phyloP scores from a whole-genome alignment of 2,888 invertebrate species.

The Ischnura elegans region DNA sequence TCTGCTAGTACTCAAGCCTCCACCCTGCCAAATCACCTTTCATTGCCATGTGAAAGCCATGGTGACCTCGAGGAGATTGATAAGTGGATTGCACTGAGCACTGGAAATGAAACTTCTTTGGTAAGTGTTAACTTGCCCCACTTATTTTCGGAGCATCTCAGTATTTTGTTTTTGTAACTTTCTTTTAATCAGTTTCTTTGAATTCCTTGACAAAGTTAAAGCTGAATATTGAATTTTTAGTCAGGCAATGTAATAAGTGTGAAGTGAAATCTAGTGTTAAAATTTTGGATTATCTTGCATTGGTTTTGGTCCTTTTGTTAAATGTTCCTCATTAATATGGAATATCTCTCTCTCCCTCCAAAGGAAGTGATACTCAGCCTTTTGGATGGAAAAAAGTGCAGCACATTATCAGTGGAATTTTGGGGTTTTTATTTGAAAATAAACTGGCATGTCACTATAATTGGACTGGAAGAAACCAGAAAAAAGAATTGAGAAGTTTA shows the following conservation, averaged over 20 bases:
- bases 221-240: too few species aligned
- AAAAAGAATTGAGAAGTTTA: slow-evolving; percentile 1
- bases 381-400: background rate
- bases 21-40: background rate
- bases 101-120: background rate
- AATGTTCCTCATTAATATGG: too few species aligned
- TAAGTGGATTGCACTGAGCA: background rate
- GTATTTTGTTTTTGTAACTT: too few species aligned
- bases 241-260: too few species aligned
- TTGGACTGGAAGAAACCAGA: background rate
- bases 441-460: background rate
- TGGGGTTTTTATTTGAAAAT: background rate
- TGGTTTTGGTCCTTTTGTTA: too few species aligned
- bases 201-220: too few species aligned
- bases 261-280: too few species aligned
- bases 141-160: too few species aligned
- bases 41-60: background rate
- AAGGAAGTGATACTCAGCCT: background rate
- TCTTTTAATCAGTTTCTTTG: too few species aligned
- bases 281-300: too few species aligned
- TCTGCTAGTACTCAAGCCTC: background rate
- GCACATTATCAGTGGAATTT: background rate
- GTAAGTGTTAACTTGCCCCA: too few species aligned
- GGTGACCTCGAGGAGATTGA: background rate
- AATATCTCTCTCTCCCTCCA: too few species aligned